Base-by-base conservation (phyloP, 2,888 invertebrate genomes). In the Scelioninae gen. 2 region DNA sequence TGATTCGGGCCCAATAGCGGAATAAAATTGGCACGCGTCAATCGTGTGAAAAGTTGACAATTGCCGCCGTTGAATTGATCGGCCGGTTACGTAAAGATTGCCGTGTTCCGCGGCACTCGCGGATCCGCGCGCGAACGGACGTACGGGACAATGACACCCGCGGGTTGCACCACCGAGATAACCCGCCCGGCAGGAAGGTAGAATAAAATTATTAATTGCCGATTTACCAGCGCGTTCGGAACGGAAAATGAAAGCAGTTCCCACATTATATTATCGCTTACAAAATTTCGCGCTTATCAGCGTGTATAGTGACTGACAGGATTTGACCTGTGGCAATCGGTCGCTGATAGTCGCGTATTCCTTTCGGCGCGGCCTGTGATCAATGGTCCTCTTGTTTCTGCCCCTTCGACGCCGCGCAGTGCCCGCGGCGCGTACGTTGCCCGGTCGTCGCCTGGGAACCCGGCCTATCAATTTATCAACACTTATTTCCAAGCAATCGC, bases 271-370 rank as follows among this genome's bases (percentile, higher is more conserved):
- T 69, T 76, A 79, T 79, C 76, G 78, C 76, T 80, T 74, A 76
- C 79, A 77, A 80, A 82, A 81, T 78, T 80, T 78, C 76, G 75
- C 73, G 61, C 76, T 81, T 81, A 81, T 82, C 80, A 76, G 58
- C 58, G 57, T 76, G 75, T 79, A 78, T 76, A 78, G 77, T 78
- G 80, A 77, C 81, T 82, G 79, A 81, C 74, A 82, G 80, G 82
- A 81, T 84, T 81, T 84, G 84, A 84, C 85, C 84, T 83, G 83
- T 84, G 81, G 81, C 82, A 83, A 83, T 81, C 82, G 81, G 80
- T 74, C 78, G 78, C 78, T 80, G 84, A 84, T 84, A 84, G 82
- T 80, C 78, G 77, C 81, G 80, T 71, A 71, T 84, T 82, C 82
- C 83, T 82, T 79, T 79, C 48, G 75, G 77, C 68, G 77, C 76